Evolutionary conservation across 2,888 invertebrate species (phyloP), one percentile per base, ranked within the genome.

Genomic region (Rhagophthalmus giganteus): DNA sequence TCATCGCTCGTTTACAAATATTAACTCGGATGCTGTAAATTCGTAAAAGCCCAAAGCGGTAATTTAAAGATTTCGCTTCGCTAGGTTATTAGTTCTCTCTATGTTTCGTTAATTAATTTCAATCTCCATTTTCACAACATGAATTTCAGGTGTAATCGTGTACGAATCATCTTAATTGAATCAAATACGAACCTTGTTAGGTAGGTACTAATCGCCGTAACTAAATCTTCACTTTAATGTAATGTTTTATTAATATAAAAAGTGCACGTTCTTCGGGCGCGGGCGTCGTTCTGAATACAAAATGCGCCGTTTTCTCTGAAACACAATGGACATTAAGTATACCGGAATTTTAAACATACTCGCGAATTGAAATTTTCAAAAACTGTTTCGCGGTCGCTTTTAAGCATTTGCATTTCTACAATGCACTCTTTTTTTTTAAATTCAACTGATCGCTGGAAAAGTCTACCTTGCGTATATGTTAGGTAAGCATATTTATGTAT

Each of bases 81-180:
- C 20, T 41, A 41, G 14, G 9, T 44, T 44, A 44, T 44, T 44
- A 44, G 44, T 44, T 44, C 12, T 15, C 34, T 32, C 13, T 41
- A 33, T 33, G 32, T 31, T 20, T 6, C 28, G n/a, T 34, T 26
- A 28, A 42, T 44, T 44, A 34, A 44, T 44, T 44, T 34, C 27
- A 34, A 34, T 30, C 41, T 42, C 41, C 25, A 9, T 42, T 33
- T 42, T 33, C 33, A 42, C 34, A 34, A 42, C 34, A 27, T 34
- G 26, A 34, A 42, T 26, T 33, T 27, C 35, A 44, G 16, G 44
- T 35, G 44, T 35, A 44, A 44, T 44, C 44, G 30, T 20, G 24
- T 28, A 44, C 34, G 42, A 33, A 33, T 44, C 33, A 10, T 16
- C 14, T 25, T 34, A 26, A 28, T 27, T 20, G 34, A 42, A 42